A percentile compares a stretch with the other conserved stretches of the same genome.
Conservation (phyloP, 2,888 invertebrate genomes). For the Macrosoma leucophasiata region DNA sequence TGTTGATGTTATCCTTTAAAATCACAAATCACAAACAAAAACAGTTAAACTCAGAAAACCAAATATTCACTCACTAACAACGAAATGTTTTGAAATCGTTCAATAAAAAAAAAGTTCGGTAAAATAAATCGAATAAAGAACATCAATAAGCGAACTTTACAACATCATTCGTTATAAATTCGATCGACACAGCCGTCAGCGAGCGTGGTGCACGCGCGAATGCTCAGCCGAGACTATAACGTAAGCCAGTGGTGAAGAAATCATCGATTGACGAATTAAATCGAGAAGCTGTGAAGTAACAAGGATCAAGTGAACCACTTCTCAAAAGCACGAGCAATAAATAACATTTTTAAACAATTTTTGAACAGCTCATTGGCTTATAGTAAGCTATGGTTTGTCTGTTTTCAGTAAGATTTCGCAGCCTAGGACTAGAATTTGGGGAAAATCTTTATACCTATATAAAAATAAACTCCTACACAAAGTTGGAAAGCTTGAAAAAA, state of each 20-base stretch:
- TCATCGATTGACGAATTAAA: slow-evolving; percentile 14
- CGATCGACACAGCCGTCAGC: slow-evolving; percentile 44
- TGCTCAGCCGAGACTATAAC: too few relatives aligned
- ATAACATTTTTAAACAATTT: too few relatives aligned
- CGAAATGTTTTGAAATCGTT: slow-evolving; percentile 14
- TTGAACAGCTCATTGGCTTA: too few relatives aligned
- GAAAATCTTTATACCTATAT: too few relatives aligned
- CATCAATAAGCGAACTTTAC: slow-evolving; percentile 38
- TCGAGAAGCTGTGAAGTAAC: too few relatives aligned
- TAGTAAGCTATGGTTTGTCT: too few relatives aligned
- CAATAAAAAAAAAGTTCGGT: slow-evolving; percentile 17
- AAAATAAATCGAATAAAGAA: slow-evolving; percentile 22
- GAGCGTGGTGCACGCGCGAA: slow-evolving; percentile 58
- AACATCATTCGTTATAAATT: slow-evolving; percentile 21
- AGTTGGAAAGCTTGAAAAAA: too few relatives aligned
- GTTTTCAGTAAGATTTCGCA: too few relatives aligned
- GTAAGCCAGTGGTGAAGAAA: slow-evolving; percentile 10
- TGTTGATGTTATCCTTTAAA: slow-evolving; percentile 14
- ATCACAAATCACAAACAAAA: slow-evolving; percentile 12
- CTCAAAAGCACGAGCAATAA: too few relatives aligned
- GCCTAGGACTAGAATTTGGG: too few relatives aligned
- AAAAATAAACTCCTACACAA: too few relatives aligned
- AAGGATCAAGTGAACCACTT: too few relatives aligned
- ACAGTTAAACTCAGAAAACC: slow-evolving; percentile 8
- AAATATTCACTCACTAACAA: slow-evolving; percentile 16